Evolutionary conservation across 2,797 vertebrate species (phyloP).

Genomic region (Acipenser transmontanus): DNA sequence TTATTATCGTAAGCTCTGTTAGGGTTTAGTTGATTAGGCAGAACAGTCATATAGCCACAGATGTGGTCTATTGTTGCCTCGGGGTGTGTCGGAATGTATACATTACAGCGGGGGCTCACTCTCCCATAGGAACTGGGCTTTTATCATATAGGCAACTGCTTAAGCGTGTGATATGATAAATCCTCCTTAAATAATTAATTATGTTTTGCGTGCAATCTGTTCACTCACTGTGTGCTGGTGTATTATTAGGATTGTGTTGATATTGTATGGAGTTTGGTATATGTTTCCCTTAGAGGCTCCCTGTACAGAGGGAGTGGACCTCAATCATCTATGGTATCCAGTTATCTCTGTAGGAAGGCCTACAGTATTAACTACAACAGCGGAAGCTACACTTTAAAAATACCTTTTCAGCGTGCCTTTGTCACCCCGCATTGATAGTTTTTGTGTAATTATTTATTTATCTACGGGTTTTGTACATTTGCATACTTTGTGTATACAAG

Average conservation of each 20-base stretch:
- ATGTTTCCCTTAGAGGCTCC: neutral
- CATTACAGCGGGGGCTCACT: neutral
- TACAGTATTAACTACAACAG: too few species aligned
- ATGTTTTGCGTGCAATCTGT: neutral
- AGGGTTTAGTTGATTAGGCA: neutral
- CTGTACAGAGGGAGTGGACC: neutral
- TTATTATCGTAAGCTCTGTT: neutral
- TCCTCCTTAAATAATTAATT: neutral
- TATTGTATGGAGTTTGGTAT: neutral
- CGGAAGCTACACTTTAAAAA: too few species aligned
- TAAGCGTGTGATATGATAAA: neutral
- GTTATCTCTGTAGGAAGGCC: too few species aligned
- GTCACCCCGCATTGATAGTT: neutral
- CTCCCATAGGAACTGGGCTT: neutral
- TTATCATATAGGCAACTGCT: neutral
- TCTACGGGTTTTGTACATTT: too few species aligned
- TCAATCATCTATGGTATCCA: neutral
- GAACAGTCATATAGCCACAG: neutral
- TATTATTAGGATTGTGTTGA: neutral
- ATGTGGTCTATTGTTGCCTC: constrained; percentile 5
- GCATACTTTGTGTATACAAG: too few species aligned
- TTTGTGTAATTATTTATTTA: neutral
- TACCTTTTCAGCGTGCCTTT: neutral
- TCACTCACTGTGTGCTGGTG: neutral
- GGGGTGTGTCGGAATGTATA: constrained; percentile 2